phyloP scores from a whole-genome alignment of 1,140 invertebrate species.

The Calosoma granatense region DNA sequence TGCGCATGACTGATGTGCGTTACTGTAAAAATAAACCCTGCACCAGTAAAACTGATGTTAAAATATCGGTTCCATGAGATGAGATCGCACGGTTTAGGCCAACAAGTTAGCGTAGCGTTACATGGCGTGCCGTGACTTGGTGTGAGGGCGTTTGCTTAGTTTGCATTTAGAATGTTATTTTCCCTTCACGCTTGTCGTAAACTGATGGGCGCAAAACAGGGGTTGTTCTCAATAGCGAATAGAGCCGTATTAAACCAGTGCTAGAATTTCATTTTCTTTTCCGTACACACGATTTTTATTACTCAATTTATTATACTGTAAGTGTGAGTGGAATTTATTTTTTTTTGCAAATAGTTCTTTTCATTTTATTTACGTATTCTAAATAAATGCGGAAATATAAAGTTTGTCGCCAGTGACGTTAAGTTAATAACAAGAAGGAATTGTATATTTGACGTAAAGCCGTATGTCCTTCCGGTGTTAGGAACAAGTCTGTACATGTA shows the following conservation, averaged over 20 bases:
- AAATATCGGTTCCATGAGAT: neutral
- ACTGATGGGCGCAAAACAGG: neutral
- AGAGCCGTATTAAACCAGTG: constrained; percentile 1
- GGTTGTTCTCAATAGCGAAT: neutral
- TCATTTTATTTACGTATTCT: no score
- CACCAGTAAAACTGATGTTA: neutral
- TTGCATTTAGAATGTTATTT: constrained; percentile 8
- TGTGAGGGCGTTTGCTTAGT: neutral
- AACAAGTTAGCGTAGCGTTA: neutral
- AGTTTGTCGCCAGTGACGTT: no score
- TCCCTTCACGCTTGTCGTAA: neutral
- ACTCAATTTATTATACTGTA: neutral
- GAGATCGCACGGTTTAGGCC: neutral
- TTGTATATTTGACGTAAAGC: no score
- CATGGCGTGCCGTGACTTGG: neutral
- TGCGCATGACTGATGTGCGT: neutral
- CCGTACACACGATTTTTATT: neutral
- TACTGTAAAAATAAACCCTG: neutral
- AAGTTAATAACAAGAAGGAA: no score
- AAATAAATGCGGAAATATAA: no score
- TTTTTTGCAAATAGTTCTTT: no score
- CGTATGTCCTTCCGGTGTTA: no score
- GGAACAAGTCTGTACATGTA: no score
- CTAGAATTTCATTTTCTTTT: neutral
- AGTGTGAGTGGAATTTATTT: neutral